phyloP scores from a whole-genome alignment of 2,113 vertebrate genomes.

The Gavialis gangeticus region DNA sequence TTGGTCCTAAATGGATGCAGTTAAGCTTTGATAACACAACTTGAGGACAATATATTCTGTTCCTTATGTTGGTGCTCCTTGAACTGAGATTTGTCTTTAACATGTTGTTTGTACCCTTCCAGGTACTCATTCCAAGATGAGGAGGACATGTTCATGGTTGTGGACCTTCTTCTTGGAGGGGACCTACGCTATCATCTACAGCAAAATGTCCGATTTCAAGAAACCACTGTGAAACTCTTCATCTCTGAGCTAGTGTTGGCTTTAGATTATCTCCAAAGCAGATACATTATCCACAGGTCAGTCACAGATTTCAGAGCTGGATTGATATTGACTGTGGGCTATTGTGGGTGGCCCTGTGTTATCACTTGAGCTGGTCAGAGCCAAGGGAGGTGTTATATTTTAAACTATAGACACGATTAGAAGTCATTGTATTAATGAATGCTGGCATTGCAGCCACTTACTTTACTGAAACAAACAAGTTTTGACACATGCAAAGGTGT shows the following conservation, averaged over 20 bases:
- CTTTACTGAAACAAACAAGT: not conserved
- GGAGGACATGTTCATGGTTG: conserved; percentile 99
- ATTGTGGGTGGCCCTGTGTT: not conserved
- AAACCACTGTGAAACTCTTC: conserved; percentile 92
- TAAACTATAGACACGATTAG: not conserved
- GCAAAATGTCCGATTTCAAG: conserved; percentile 93
- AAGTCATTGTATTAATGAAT: not conserved
- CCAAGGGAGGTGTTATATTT: not conserved
- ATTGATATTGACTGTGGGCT: not conserved
- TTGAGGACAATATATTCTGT: not conserved
- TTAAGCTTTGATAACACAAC: not conserved
- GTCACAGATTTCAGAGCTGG: not conserved
- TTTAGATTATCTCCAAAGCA: conserved; percentile 91
- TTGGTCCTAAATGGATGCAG: not conserved
- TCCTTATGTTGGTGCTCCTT: not conserved
- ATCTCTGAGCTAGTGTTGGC: conserved; percentile 93
- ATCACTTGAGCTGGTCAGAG: not conserved
- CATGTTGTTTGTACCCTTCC: not conserved
- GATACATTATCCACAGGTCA: conserved; percentile 95
- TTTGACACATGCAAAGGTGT: not conserved
- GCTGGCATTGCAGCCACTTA: not conserved
- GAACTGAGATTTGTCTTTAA: not conserved
- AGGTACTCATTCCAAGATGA: conserved; percentile 99
- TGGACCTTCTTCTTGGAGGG: conserved; percentile 94
- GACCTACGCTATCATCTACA: conserved; percentile 97